phyloP scores from a whole-genome alignment of 1,140 invertebrate species.

The Papilio glaucus region DNA sequence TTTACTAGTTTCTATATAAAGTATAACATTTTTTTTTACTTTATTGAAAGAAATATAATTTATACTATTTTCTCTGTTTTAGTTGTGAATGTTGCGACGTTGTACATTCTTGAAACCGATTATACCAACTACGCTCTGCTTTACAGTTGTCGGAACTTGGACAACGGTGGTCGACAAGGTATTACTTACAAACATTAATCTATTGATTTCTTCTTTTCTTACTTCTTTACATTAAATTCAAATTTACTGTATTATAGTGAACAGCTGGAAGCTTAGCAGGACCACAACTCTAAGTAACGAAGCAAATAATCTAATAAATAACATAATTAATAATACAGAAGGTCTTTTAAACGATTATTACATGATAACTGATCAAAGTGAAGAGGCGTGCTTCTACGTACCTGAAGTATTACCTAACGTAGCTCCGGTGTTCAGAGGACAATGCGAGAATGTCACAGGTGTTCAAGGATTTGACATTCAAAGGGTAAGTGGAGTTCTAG shows the following conservation, averaged over 20 bases:
- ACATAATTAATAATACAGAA: conserved; percentile 54
- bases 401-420: conserved; percentile 51
- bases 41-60: background rate
- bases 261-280: conserved; percentile 72
- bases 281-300: conserved; percentile 44
- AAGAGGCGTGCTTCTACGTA: conserved; percentile 70
- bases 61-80: conserved; percentile 38
- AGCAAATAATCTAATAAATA: conserved; percentile 51
- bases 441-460: conserved; percentile 58
- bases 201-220: background rate
- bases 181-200: conserved; percentile 41
- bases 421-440: conserved; percentile 60
- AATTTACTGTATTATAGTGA: conserved; percentile 51
- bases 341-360: conserved; percentile 65
- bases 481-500: conserved; percentile 56
- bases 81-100: conserved; percentile 53
- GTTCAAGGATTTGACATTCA: conserved; percentile 59
- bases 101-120: conserved; percentile 68
- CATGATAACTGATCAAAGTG: conserved; percentile 53
- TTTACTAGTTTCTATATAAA: no score
- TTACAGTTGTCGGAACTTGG: conserved; percentile 65
- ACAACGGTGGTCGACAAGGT: conserved; percentile 59
- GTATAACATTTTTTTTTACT: no score
- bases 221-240: conserved; percentile 23
- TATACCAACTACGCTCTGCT: conserved; percentile 64